These are phyloP conservation scores for Clanis bilineata DNA, from an alignment of 2,888 invertebrate species.

Conservation along the genomic window DNA sequence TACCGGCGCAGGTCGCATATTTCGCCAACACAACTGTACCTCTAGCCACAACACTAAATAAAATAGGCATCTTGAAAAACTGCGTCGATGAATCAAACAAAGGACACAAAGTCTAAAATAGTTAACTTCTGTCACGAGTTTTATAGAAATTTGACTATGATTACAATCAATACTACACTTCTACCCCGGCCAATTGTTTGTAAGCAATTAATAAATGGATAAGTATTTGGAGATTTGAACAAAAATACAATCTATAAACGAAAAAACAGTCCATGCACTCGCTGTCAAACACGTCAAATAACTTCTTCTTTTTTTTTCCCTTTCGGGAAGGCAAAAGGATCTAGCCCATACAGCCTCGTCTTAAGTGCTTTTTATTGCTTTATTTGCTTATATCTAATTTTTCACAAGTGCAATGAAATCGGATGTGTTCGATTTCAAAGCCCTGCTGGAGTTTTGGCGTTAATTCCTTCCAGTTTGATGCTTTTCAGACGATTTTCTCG, in stretches of 20 bases:
- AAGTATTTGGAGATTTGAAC: neutral
- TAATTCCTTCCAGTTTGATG: too few relatives aligned
- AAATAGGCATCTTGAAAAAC: constrained; percentile 88
- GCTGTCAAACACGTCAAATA: constrained; percentile 12
- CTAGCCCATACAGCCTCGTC: constrained; percentile 21
- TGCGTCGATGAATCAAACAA: constrained; percentile 24
- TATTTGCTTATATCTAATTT: too few relatives aligned
- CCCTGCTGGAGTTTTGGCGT: too few relatives aligned
- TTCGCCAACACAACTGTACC: constrained; percentile 93
- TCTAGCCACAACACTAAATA: constrained; percentile 94
- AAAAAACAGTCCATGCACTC: neutral
- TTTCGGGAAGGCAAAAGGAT: constrained; percentile 23
- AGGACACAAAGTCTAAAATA: constrained; percentile 20
- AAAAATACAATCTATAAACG: neutral
- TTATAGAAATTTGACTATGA: neutral
- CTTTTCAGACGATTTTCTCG: too few relatives aligned
- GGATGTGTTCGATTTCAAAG: too few relatives aligned
- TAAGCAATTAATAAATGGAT: neutral
- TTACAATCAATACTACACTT: neutral
- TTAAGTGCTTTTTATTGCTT: too few relatives aligned
- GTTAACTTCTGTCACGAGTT: neutral
- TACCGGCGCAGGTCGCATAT: constrained; percentile 95
- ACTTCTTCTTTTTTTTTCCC: neutral
- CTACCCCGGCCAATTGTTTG: neutral
- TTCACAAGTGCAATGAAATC: too few relatives aligned